Evolutionary conservation across 2,797 vertebrate genomes (phyloP).

Genomic region (Enteromius viviparus): DNA sequence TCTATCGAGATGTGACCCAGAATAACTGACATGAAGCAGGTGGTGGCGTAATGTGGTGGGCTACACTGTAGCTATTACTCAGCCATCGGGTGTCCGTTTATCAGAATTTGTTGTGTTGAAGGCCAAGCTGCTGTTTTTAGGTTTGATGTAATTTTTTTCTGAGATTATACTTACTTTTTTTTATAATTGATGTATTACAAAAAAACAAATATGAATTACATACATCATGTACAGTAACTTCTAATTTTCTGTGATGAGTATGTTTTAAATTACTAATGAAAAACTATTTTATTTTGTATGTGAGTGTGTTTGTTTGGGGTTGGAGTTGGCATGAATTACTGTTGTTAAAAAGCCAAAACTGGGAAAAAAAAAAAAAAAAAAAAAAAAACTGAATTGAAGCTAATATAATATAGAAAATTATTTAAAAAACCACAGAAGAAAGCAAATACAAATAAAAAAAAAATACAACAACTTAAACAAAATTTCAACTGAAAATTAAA

Average conservation of each 20-base stretch:
- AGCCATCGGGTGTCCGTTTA: constrained; percentile 62
- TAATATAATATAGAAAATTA: too few species aligned
- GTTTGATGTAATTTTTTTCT: constrained; percentile 62
- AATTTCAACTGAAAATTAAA: neutral
- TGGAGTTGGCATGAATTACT: too few species aligned
- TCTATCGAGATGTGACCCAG: constrained; percentile 41
- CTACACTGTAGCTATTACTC: constrained; percentile 63
- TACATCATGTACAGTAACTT: neutral
- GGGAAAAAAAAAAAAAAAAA: too few species aligned
- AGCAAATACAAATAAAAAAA: neutral
- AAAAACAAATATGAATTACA: neutral
- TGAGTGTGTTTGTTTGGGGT: too few species aligned
- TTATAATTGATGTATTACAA: neutral
- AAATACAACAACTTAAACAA: neutral
- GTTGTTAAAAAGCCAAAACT: too few species aligned
- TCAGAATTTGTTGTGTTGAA: constrained; percentile 64
- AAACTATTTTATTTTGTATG: neutral
- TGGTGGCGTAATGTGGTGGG: constrained; percentile 1
- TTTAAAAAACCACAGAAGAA: too few species aligned
- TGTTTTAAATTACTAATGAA: neutral
- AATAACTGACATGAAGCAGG: constrained; percentile 50
- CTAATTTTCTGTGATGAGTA: neutral
- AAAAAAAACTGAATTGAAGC: too few species aligned
- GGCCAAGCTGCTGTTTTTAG: constrained; percentile 68
- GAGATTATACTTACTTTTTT: constrained; percentile 43